Evolutionary conservation across 2,113 vertebrate species (phyloP), one percentile per base, ranked within the genome.

Genomic region (Nibea albiflora): DNA sequence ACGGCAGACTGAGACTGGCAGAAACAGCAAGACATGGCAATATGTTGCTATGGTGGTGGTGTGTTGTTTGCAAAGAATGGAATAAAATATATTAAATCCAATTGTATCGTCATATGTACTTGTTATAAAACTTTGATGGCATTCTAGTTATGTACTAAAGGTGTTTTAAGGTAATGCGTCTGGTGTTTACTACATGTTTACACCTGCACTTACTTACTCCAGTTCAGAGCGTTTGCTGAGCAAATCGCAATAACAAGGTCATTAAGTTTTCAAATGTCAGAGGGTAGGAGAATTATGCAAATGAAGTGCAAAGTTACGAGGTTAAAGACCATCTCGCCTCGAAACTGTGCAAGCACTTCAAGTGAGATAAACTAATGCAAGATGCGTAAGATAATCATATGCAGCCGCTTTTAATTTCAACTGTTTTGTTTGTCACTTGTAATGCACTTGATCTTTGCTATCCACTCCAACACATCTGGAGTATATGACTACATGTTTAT

Each of bases 221-320:
- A 35, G 7, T 8, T 39, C 35, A 39, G 35, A 53, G 74, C 61
- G 24, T 65, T 69, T 53, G 5, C 60, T 39, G 65, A 28, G 49
- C 47, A 52, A 87, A 73, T 80, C 65, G 63, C 10, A 78, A 80
- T 20, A 81, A 67, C 67, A 87, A 72, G 71, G 20, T 77, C 35
- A 73, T 82, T 67, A 20, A 78, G 71, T 64, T 75, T 81, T 56
- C 28, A 76, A 81, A 81, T 73, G 84, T 81, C 81, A 86, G 50
- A 66, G 52, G 54, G 61, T 63, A 46, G 31, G 69, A 69, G 68
- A 80, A 82, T 66, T 58, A 71, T 80, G 73, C 35, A 46, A 53
- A 86, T 80, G 64, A 62, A 80, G 78, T 71, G 47, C 46, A 71
- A 73, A 81, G 57, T 73, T 26, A 52, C 56, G 76, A 70, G 76